Evolutionary conservation across 2,888 invertebrate species (phyloP).

Genomic region (Macaria notata): DNA sequence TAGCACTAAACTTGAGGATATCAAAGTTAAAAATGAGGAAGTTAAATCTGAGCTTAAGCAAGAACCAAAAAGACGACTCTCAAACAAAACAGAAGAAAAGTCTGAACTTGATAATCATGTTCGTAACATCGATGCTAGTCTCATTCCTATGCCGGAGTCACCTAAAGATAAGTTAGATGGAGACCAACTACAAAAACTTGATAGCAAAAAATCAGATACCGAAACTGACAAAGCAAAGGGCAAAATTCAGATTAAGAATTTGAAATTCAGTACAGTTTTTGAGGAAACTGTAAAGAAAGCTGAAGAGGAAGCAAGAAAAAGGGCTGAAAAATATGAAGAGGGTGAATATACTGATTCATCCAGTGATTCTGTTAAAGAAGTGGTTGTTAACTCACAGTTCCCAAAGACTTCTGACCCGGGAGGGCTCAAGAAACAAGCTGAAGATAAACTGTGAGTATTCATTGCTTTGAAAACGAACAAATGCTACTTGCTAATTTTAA

Average conservation of each 20-base stretch:
- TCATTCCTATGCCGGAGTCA: constrained; percentile 69
- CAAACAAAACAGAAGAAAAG: constrained; percentile 48
- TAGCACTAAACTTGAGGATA: constrained; percentile 7
- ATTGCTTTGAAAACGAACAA: neutral
- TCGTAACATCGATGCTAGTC: constrained; percentile 51
- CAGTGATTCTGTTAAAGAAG: constrained; percentile 61
- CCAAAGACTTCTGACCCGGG: constrained; percentile 75
- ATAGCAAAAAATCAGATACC: constrained; percentile 37
- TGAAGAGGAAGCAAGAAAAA: constrained; percentile 83
- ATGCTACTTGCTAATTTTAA: too few species aligned
- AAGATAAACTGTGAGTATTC: constrained; percentile 78
- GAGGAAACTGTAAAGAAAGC: constrained; percentile 85
- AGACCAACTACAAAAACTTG: constrained; percentile 48
- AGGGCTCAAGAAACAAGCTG: constrained; percentile 72
- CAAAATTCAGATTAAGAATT: constrained; percentile 86
- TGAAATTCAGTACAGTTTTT: constrained; percentile 86
- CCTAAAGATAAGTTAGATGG: constrained; percentile 45
- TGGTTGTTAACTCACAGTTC: constrained; percentile 65
- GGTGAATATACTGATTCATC: constrained; percentile 82
- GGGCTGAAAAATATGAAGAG: constrained; percentile 84
- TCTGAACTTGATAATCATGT: constrained; percentile 37
- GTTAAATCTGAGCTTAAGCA: constrained; percentile 41
- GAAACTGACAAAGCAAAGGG: constrained; percentile 71
- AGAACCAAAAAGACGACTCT: constrained; percentile 38
- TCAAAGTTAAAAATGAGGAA: constrained; percentile 17